Base-by-base conservation (phyloP, 2,888 invertebrate species). In the Archips crataeganus region DNA sequence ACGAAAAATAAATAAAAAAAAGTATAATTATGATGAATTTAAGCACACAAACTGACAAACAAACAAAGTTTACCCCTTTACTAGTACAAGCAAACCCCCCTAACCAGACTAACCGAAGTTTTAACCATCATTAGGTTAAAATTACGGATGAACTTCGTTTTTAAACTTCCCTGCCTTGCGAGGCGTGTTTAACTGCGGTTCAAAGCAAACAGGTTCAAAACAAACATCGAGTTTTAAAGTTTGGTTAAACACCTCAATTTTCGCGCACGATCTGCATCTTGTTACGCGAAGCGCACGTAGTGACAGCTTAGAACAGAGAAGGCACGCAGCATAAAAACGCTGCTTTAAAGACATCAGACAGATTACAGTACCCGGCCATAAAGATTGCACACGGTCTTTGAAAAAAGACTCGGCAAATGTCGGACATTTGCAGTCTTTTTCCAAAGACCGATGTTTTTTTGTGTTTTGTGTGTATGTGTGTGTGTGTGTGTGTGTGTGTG, bases 241-340 rank as follows among this genome's bases (percentile, higher is more conserved):
- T 65, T 15, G 11, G 65, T 51, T 65, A 65, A 65, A 65, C 65
- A 65, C 65, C 65, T 65, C 65, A 51, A 65, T 65, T 65, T 65
- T 65, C 65, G 23, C 34, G 34, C 63, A 45, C 51, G 45, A 64
- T 64, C 64, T 49, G 51, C 65, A 65, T 64, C 32, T 64, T 34
- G 32, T 65, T 65, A 65, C 0, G 10, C 32, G 23, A 8, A 23
- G 49, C 34, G 49, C 15, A 39, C 49, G 51, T 36, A 51, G 5
- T 10, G 0, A n/a, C n/a, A 65, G 51, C 3, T 65, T 51, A 51
- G n/a, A 51, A 51, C 36, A 51, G 65, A 9, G 36, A n/a, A 34
- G 65, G 51, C 51, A 34, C 9, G 51, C 6, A 5, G n/a, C 5
- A 23, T 36, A 34, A 49, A 65, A 49, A 36, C 64, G 64, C 64